Conservation (phyloP, 2,797 vertebrate species). For the Rallus crepitans region DNA sequence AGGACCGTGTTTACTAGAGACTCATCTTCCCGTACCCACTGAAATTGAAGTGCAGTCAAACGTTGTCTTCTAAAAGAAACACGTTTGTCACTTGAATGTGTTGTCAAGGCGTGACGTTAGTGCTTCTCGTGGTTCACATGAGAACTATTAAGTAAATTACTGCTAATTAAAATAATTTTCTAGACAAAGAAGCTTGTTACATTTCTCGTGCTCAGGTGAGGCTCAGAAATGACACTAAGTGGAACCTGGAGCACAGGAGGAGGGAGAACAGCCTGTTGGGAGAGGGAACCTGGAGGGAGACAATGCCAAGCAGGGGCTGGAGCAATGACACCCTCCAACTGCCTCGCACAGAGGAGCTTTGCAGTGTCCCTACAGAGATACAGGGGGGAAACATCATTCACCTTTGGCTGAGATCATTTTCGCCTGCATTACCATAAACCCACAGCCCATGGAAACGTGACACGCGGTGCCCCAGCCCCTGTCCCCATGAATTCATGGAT, state of each 20-base stretch:
- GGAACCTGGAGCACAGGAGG: not conserved
- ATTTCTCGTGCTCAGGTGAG: not conserved
- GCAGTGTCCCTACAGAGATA: not conserved
- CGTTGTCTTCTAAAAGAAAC: not conserved
- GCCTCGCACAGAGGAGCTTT: not conserved
- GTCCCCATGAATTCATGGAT: not conserved
- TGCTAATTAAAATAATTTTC: conserved; percentile 18
- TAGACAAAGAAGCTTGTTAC: not conserved
- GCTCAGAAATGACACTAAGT: not conserved
- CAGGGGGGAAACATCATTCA: not conserved
- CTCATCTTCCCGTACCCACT: not conserved
- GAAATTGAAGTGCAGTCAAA: not conserved
- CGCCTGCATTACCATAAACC: accelerated
- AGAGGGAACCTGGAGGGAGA: not conserved
- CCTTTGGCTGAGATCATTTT: not conserved
- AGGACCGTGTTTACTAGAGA: not conserved
- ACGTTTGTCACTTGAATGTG: not conserved
- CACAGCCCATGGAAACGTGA: not conserved
- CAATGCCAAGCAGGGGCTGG: not conserved
- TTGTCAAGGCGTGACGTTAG: not conserved
- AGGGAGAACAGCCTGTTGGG: not conserved
- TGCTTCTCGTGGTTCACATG: not conserved
- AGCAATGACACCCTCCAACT: not conserved
- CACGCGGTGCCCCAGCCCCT: not conserved
- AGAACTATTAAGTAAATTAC: conserved; percentile 14